Percentiles rank a stretch among this genome's conserved stretches.
These are phyloP conservation scores for Stegodyphus dumicola DNA, from an alignment of 1,140 invertebrate genomes.

Conservation along the genomic window DNA sequence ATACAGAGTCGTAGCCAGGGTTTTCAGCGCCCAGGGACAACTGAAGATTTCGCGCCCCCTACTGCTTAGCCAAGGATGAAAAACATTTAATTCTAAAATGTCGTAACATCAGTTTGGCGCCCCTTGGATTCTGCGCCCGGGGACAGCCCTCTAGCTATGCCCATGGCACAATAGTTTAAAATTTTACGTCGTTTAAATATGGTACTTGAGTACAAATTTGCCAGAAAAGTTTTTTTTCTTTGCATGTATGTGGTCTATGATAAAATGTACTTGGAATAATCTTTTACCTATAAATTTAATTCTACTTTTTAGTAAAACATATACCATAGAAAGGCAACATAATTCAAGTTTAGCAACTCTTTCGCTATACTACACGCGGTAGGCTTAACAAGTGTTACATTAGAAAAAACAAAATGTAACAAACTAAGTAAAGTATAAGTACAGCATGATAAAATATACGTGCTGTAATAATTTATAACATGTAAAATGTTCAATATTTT, in stretches of 20 bases:
- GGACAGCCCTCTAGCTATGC: no score
- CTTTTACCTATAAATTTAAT: not conserved
- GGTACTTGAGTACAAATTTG: not conserved
- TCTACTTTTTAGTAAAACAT: not conserved
- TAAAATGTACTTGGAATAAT: no score
- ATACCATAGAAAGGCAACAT: not conserved
- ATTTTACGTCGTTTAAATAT: not conserved
- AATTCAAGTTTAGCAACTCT: not conserved
- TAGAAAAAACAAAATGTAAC: not conserved
- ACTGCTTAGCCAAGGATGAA: no score
- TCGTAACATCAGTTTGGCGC: no score
- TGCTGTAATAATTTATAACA: not conserved
- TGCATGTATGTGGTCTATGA: not conserved
- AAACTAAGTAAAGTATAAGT: not conserved
- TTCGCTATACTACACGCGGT: not conserved
- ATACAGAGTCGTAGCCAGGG: no score
- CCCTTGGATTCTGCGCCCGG: no score
- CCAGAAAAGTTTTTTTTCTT: not conserved
- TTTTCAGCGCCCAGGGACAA: no score
- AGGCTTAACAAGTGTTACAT: not conserved
- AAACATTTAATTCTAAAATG: no score
- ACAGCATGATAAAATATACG: not conserved
- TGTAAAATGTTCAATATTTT: not conserved
- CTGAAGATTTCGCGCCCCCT: no score
- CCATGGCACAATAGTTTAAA: no score